Base-by-base conservation (phyloP, 2,888 invertebrate genomes). In the Hypena proboscidalis region DNA sequence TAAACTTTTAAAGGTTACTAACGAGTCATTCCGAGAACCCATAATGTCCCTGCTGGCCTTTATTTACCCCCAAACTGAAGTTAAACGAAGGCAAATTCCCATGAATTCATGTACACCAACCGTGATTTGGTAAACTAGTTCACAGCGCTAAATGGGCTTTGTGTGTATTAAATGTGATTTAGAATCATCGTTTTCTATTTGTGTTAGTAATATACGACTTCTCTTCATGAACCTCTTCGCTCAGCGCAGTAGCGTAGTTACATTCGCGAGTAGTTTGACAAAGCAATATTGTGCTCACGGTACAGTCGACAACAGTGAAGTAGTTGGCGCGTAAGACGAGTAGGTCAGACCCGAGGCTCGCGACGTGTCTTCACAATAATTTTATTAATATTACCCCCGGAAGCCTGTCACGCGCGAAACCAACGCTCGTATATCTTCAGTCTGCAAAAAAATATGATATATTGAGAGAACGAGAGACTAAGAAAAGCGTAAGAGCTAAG, bases 331-430 rank as follows among this genome's bases (percentile, higher is more conserved):
- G 42, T 40, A 19, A 52, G 43, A 40, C 49, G 77, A 74, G 74
- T 79, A 80, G 85, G 86, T 85, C 84, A 80, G 77, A 68, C 67
- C 48, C 36, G 53, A 27, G 53, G 61, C 61, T 60, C 38, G 59
- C 72, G 79, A 85, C 85, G 87, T 86, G 89, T 87, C 85, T 76
- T 78, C 79, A 88, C 87, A 88, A 87, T 90, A 89, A 90, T 90
- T 90, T 90, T 90, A 90, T 90, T 90, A 90, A 90, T 89, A 90
- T 88, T 85, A 82, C 84, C 83, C 85, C 79, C 80, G 70, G 78
- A 86, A 85, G 85, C 77, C 82, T 85, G 90, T 89, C 90, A 90
- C 88, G 87, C 83, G 77, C 89, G 85, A 72, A 77, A 80, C 87
- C 83, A 67, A 77, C 74, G 83, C 80, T 81, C 89, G 75, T 89